These are phyloP conservation scores for Clavelina lepadiformis DNA, from an alignment of 23 tunicate genomes.

Conservation along the genomic window DNA sequence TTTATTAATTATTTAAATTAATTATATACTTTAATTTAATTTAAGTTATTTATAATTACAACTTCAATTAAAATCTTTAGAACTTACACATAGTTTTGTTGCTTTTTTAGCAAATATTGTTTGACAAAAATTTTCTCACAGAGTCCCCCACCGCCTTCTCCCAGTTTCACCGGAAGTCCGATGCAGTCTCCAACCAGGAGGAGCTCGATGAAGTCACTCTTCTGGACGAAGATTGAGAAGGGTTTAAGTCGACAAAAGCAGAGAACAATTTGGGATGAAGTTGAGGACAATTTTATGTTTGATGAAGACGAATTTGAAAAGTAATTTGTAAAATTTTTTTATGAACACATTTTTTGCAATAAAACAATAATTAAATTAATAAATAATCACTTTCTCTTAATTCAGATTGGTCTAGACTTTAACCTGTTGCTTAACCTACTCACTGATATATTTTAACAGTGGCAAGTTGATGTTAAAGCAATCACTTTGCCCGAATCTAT, in stretches of 20 bases:
- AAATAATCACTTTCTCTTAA: too few species aligned
- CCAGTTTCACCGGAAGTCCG: conserved; percentile 8
- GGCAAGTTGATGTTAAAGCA: too few species aligned
- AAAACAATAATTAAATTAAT: not conserved
- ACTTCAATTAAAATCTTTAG: not conserved
- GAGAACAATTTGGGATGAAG: conserved; percentile 56
- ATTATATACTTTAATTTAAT: too few species aligned
- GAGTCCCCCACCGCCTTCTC: conserved; percentile 41
- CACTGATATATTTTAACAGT: too few species aligned
- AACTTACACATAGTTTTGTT: not conserved
- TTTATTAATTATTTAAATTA: too few species aligned
- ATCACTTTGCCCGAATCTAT: too few species aligned
- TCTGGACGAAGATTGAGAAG: conserved; percentile 66
- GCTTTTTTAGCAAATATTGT: not conserved
- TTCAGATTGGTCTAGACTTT: too few species aligned
- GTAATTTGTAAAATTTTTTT: conserved; percentile 15
- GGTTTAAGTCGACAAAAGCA: not conserved
- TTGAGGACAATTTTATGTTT: conserved; percentile 21
- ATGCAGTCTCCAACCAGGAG: conserved; percentile 7
- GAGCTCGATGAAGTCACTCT: conserved; percentile 62
- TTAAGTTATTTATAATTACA: too few species aligned
- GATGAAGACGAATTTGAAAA: conserved; percentile 57
- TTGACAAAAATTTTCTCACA: too few species aligned
- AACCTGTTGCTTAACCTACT: too few species aligned
- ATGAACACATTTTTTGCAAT: not conserved